Conservation (phyloP, 2,113 vertebrate species). For the Isurus oxyrinchus region DNA sequence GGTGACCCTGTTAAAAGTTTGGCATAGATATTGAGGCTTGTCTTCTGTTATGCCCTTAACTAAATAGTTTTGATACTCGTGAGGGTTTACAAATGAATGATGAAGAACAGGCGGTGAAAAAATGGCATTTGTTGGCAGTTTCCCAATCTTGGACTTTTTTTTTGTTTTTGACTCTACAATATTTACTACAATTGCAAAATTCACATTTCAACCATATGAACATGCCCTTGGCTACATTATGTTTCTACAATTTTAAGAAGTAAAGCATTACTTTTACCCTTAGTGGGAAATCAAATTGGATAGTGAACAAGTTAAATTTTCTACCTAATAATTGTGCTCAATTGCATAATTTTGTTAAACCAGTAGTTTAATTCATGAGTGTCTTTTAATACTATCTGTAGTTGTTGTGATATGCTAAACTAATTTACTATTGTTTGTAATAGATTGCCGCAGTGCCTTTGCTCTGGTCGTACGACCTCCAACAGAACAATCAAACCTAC, state of each 20-base stretch:
- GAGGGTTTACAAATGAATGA: not conserved
- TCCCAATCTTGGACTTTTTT: not conserved
- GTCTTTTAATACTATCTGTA: not conserved
- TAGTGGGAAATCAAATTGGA: not conserved
- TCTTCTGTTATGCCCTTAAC: not conserved
- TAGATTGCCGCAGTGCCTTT: slow-evolving; percentile 90
- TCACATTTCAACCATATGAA: not conserved
- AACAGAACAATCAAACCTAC: slow-evolving; percentile 84
- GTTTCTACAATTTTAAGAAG: not conserved
- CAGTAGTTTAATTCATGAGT: not conserved
- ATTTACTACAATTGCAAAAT: not conserved
- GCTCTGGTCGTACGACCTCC: slow-evolving; percentile 87
- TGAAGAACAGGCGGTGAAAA: not conserved
- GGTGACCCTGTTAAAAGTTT: not conserved
- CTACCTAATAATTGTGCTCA: not conserved
- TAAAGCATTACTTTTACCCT: not conserved
- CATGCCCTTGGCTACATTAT: not conserved
- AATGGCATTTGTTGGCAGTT: not conserved
- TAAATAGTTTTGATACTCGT: not conserved
- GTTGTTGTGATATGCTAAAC: not conserved
- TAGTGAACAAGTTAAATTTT: not conserved
- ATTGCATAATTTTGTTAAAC: not conserved
- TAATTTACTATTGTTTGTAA: slow-evolving; percentile 17
- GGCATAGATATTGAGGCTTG: not conserved
- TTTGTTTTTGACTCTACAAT: not conserved